Conservation (phyloP, 1,140 invertebrate species). For the Andrena cerasifolii region DNA sequence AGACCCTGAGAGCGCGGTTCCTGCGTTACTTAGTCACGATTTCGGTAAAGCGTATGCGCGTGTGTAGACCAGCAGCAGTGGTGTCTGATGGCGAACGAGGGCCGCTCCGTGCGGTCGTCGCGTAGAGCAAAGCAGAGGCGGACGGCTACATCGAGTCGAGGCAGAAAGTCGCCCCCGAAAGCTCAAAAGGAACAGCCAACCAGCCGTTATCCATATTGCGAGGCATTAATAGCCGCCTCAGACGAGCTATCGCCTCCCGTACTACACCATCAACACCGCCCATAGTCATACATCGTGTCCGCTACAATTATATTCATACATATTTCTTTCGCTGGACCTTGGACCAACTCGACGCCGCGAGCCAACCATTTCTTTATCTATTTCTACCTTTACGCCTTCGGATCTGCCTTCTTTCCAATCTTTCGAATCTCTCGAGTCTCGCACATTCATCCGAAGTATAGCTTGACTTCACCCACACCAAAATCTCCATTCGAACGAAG, state of each 20-base stretch:
- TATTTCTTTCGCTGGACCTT: constrained; percentile 27
- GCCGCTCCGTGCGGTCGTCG: background rate
- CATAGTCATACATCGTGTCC: background rate
- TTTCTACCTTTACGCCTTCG: too few species aligned
- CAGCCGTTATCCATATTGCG: constrained; percentile 46
- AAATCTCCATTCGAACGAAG: too few species aligned
- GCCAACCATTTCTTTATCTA: too few species aligned
- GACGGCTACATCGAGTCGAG: background rate
- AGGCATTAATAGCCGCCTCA: constrained; percentile 48
- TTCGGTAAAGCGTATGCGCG: too few species aligned
- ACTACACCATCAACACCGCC: background rate
- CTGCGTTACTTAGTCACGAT: too few species aligned
- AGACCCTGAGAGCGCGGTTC: too few species aligned
- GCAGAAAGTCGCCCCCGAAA: background rate
- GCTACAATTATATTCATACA: constrained; percentile 18
- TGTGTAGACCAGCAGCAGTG: too few species aligned
- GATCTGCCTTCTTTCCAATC: too few species aligned
- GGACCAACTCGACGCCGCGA: background rate
- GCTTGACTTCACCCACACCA: too few species aligned
- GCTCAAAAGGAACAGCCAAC: constrained; percentile 26
- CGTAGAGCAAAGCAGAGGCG: background rate
- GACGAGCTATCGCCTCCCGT: constrained; percentile 15
- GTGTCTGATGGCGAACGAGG: too few species aligned
- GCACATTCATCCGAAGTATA: too few species aligned
- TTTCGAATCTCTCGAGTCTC: too few species aligned